phyloP scores from a whole-genome alignment of 2,113 vertebrate genomes.

The Clarias magur region DNA sequence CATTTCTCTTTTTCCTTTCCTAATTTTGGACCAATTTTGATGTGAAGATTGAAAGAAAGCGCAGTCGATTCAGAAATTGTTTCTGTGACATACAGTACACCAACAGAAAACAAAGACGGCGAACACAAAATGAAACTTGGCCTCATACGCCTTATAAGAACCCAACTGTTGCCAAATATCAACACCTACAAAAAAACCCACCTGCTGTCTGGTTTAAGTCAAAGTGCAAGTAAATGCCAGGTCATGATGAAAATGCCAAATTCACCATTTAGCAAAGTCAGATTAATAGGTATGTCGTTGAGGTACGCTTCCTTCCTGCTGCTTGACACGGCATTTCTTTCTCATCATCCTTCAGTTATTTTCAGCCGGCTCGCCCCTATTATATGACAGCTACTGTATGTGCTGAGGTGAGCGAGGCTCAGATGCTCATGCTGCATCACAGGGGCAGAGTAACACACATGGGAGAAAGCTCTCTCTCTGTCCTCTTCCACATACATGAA shows the following conservation, averaged over 20 bases:
- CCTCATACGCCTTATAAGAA: not conserved
- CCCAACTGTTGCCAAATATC: not conserved
- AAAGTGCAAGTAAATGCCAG: constrained; percentile 4
- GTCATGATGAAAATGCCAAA: constrained; percentile 1
- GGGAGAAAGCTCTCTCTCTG: not conserved
- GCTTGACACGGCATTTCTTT: not conserved
- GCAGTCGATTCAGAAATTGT: not conserved
- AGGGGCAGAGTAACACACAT: not conserved
- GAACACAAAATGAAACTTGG: not conserved
- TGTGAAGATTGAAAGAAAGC: not conserved
- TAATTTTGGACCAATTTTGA: not conserved
- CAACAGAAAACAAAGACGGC: not conserved
- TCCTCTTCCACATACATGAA: not conserved
- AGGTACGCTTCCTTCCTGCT: not conserved
- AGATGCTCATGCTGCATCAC: not conserved
- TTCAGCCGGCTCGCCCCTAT: not conserved
- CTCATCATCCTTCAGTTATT: not conserved
- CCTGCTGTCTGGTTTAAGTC: not conserved
- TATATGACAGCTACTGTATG: not conserved
- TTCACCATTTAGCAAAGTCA: not conserved
- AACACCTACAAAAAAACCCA: not conserved
- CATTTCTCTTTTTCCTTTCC: not conserved
- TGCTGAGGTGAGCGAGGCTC: not conserved
- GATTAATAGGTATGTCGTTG: not conserved
- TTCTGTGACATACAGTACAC: not conserved